Conservation (phyloP, 2,113 vertebrate genomes). For the Entomyzon cyanotis region DNA sequence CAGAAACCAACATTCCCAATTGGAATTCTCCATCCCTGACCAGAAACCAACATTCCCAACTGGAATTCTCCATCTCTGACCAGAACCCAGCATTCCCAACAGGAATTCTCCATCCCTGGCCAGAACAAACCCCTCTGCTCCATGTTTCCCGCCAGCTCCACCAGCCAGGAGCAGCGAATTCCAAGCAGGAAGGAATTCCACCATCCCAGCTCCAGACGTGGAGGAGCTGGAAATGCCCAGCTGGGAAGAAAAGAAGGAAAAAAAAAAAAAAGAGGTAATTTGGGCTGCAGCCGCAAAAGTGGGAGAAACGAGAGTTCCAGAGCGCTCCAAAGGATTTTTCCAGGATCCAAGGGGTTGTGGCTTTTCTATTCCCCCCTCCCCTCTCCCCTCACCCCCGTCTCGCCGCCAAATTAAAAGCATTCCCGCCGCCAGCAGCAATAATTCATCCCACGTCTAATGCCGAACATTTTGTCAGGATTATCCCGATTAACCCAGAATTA, state of each 20-base stretch:
- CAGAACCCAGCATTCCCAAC: not conserved
- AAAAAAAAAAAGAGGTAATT: accelerated
- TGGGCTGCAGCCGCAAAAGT: not conserved
- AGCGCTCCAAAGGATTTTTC: not conserved
- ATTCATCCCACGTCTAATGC: constrained; percentile 24
- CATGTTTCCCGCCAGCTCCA: not conserved
- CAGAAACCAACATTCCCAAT: accelerated
- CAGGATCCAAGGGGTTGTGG: not conserved
- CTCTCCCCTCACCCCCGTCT: not conserved
- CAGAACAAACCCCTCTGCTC: not conserved
- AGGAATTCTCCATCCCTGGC: accelerated
- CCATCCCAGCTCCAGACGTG: accelerated
- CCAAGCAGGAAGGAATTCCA: not conserved
- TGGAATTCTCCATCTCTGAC: not conserved
- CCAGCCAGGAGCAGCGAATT: not conserved
- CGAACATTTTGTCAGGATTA: constrained; percentile 69
- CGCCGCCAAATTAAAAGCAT: not conserved
- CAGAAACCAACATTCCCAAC: not conserved
- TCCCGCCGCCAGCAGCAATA: not conserved
- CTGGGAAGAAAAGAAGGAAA: not conserved
- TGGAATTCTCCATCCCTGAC: too few species aligned
- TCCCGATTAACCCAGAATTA: constrained; percentile 71
- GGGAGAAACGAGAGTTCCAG: not conserved
- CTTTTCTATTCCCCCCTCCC: not conserved
- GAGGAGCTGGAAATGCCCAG: not conserved